A percentile compares a stretch with the other conserved stretches of the same genome.
Conservation (phyloP, 1,140 invertebrate species). For the Drosophila kanapiae region DNA sequence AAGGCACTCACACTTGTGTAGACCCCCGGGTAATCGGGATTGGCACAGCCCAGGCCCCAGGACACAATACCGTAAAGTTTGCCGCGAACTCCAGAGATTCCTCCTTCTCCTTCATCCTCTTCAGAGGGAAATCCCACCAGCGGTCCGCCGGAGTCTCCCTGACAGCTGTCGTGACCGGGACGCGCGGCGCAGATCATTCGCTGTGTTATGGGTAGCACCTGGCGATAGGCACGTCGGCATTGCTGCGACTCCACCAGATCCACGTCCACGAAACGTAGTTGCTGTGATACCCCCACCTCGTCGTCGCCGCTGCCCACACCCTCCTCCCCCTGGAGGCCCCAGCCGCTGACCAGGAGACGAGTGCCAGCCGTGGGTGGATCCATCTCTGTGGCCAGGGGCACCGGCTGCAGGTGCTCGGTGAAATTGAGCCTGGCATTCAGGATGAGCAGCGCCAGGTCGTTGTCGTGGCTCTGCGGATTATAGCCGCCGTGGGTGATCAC, state of each 20-base stretch:
- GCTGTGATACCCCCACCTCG: constrained; percentile 37
- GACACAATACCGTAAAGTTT: constrained; percentile 86
- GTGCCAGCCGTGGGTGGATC: constrained; percentile 38
- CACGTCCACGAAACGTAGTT: constrained; percentile 68
- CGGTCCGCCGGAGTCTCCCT: constrained; percentile 79
- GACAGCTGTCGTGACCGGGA: constrained; percentile 72
- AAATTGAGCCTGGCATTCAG: constrained; percentile 64
- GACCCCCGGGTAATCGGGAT: constrained; percentile 86
- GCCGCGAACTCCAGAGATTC: constrained; percentile 49
- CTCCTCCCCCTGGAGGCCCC: constrained; percentile 70
- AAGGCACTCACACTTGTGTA: constrained; percentile 80
- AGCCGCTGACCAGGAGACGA: constrained; percentile 69
- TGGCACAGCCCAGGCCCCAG: constrained; percentile 86
- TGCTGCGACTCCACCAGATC: constrained; percentile 38
- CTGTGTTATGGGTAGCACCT: constrained; percentile 67
- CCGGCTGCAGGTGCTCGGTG: constrained; percentile 54
- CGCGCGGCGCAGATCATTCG: constrained; percentile 75
- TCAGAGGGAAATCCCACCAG: constrained; percentile 61
- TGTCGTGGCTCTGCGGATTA: constrained; percentile 64
- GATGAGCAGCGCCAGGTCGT: constrained; percentile 75
- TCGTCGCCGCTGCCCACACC: background rate
- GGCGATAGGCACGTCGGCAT: constrained; percentile 58
- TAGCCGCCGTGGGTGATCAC: constrained; percentile 73
- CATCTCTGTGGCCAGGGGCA: constrained; percentile 46
- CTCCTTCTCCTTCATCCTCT: background rate